Conservation (phyloP, 2,797 vertebrate species). For the Holocentrus rufus region DNA sequence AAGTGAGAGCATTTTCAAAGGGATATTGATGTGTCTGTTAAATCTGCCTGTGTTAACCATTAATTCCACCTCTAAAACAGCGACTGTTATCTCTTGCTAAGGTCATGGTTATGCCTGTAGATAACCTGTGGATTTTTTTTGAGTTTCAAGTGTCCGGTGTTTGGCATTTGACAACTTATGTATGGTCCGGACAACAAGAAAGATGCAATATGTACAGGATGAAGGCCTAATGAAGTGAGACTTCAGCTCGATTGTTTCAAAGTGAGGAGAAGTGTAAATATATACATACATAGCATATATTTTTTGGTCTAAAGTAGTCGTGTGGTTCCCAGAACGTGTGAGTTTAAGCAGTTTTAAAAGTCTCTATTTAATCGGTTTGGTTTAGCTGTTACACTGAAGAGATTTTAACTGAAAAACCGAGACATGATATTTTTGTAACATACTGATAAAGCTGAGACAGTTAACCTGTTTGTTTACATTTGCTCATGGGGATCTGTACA, state of each 20-base stretch:
- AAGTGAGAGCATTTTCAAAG: constrained; percentile 11
- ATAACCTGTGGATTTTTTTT: neutral
- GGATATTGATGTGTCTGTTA: neutral
- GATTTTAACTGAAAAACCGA: constrained; percentile 33
- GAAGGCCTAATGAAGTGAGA: constrained; percentile 19
- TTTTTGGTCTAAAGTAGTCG: constrained; percentile 50
- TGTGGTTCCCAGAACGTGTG: constrained; percentile 39
- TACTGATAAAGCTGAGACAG: neutral
- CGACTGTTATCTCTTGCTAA: constrained; percentile 24
- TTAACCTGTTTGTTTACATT: constrained; percentile 51
- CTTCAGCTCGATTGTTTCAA: constrained; percentile 36
- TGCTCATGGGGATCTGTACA: constrained; percentile 47
- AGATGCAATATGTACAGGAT: constrained; percentile 64
- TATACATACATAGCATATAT: constrained; percentile 43
- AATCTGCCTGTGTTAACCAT: constrained; percentile 5
- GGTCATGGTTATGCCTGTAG: neutral
- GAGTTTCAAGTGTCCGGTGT: neutral
- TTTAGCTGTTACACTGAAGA: constrained; percentile 11
- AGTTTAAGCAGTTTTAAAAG: constrained; percentile 36
- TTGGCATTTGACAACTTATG: neutral
- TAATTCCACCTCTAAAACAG: constrained; percentile 18
- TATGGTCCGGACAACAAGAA: constrained; percentile 27
- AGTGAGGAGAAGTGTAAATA: constrained; percentile 42
- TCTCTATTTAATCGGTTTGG: constrained; percentile 37
- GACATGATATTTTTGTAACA: constrained; percentile 65